Conservation (phyloP, 2,797 vertebrate genomes). For the Sardinella longiceps region DNA sequence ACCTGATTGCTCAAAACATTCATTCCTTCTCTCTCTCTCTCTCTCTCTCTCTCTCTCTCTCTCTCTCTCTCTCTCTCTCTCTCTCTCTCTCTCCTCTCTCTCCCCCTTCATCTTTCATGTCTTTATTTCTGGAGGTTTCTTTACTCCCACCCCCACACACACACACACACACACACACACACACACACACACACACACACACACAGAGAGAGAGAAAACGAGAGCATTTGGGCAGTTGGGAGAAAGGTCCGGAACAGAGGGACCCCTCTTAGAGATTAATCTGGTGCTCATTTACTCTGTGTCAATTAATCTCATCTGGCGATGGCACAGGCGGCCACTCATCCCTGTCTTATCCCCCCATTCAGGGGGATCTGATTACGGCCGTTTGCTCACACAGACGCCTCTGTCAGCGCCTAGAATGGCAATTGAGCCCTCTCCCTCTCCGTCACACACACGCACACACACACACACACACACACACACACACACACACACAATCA, state of each 20-base stretch:
- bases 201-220: too few relatives aligned
- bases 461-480: background rate
- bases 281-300: conserved; percentile 31
- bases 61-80: background rate
- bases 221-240: background rate
- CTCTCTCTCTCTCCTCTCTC: background rate
- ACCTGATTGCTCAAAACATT: background rate
- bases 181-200: too few relatives aligned
- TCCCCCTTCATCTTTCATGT: background rate
- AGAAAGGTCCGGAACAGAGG: background rate
- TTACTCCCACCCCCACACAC: background rate
- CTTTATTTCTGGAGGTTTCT: background rate
- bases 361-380: conserved; percentile 32
- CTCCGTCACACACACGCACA: background rate
- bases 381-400: conserved; percentile 26
- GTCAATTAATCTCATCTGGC: conserved; percentile 30
- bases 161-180: too few relatives aligned
- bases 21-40: background rate
- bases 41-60: background rate
- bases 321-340: conserved; percentile 28
- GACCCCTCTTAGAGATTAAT: conserved; percentile 9
- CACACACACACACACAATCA: background rate
- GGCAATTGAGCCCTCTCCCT: background rate
- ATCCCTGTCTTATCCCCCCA: conserved; percentile 22
- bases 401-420: background rate